A percentile compares a stretch with the other conserved stretches of the same genome.
These are phyloP conservation scores for Pyrocoelia pectoralis DNA, from an alignment of 2,888 invertebrate genomes.

Conservation along the genomic window DNA sequence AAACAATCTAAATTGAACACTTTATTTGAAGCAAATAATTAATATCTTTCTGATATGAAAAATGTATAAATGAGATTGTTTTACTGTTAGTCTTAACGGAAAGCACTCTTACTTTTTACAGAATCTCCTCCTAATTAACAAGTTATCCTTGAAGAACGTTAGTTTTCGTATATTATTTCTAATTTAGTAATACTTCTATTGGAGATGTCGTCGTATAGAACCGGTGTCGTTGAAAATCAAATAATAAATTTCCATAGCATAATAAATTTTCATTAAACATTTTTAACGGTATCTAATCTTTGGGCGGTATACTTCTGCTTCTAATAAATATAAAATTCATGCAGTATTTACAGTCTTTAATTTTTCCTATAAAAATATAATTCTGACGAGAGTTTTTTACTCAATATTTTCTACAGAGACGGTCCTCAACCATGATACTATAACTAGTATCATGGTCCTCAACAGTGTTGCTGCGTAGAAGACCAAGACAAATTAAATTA, in stretches of 20 bases:
- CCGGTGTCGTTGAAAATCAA: neutral
- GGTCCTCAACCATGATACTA: too few species aligned
- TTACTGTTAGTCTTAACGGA: slow-evolving; percentile 3
- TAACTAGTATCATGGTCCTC: too few species aligned
- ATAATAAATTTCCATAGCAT: neutral
- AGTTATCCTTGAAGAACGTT: neutral
- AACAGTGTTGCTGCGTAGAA: too few species aligned
- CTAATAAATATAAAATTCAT: too few species aligned
- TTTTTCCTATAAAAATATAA: too few species aligned
- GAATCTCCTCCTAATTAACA: neutral
- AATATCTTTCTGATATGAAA: neutral
- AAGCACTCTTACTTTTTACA: neutral
- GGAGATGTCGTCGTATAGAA: neutral
- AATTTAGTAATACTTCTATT: neutral
- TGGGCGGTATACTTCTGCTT: too few species aligned
- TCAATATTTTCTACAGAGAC: too few species aligned
- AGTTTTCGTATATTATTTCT: neutral
- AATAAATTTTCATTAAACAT: neutral
- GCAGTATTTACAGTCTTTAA: too few species aligned
- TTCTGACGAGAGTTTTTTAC: too few species aligned
- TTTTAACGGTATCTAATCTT: too few species aligned
- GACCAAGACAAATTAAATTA: too few species aligned
- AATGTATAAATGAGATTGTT: neutral
- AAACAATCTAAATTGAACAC: neutral
- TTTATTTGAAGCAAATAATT: neutral